Conservation (phyloP, 2,113 vertebrate species). For the Crotophaga sulcirostris region DNA sequence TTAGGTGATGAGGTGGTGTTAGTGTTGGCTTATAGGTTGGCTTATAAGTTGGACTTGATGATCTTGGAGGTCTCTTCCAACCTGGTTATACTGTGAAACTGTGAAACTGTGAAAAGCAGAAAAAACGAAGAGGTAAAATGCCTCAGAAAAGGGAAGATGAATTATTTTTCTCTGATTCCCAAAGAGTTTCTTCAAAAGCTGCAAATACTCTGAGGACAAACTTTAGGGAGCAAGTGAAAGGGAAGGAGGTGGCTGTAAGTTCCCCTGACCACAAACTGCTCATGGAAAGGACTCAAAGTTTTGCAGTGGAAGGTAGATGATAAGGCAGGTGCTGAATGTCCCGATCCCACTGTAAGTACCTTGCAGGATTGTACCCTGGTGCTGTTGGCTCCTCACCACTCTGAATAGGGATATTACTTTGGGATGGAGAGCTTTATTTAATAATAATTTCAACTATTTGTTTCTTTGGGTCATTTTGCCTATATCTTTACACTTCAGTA, state of each 20-base stretch:
- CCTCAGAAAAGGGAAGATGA: neutral
- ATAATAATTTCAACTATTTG: neutral
- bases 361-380: neutral
- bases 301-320: neutral
- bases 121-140: neutral
- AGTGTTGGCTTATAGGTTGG: too few relatives aligned
- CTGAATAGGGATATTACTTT: neutral
- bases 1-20: too few relatives aligned
- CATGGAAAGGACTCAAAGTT: accelerated
- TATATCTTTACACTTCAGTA: neutral
- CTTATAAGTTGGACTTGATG: too few relatives aligned
- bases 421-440: neutral
- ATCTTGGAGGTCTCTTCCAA: too few relatives aligned
- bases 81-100: too few relatives aligned
- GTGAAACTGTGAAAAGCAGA: too few relatives aligned
- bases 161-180: neutral
- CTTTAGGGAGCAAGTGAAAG: neutral
- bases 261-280: neutral
- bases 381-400: neutral
- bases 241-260: neutral
- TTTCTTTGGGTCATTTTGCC: neutral
- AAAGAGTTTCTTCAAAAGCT: neutral
- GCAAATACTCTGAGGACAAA: neutral
- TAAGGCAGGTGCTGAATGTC: accelerated
- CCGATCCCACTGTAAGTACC: neutral